phyloP scores from a whole-genome alignment of 2,113 vertebrate species.

The Alces alces region DNA sequence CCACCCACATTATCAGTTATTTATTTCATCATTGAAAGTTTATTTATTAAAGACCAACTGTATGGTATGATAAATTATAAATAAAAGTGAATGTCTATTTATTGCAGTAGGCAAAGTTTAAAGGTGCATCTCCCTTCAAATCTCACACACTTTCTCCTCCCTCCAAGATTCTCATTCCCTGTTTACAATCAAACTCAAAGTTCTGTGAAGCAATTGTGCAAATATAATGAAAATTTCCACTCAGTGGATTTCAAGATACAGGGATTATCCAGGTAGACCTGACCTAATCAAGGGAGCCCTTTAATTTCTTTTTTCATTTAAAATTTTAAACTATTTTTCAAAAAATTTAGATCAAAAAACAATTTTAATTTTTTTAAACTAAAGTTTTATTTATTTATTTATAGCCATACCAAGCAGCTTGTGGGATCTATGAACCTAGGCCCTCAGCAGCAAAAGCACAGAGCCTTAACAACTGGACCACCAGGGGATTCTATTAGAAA shows the following conservation, averaged over 20 bases:
- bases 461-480: neutral
- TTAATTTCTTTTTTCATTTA: neutral
- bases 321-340: neutral
- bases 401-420: neutral
- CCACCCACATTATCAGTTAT: neutral
- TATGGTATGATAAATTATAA: neutral
- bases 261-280: neutral
- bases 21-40: neutral
- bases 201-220: neutral
- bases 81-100: neutral
- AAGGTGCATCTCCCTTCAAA: neutral
- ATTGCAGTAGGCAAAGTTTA: neutral
- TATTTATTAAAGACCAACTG: neutral
- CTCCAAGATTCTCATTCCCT: too few relatives aligned
- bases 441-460: neutral
- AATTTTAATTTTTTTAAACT: neutral
- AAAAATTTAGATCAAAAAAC: neutral
- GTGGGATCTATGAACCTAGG: neutral
- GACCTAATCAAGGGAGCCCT: neutral
- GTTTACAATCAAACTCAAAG: neutral
- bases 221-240: neutral
- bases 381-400: neutral
- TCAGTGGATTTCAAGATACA: neutral
- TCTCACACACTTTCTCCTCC: neutral
- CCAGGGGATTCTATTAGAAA: neutral